Evolutionary conservation across 2,888 invertebrate species (phyloP).

Genomic region (Lepidochrysops patricia): DNA sequence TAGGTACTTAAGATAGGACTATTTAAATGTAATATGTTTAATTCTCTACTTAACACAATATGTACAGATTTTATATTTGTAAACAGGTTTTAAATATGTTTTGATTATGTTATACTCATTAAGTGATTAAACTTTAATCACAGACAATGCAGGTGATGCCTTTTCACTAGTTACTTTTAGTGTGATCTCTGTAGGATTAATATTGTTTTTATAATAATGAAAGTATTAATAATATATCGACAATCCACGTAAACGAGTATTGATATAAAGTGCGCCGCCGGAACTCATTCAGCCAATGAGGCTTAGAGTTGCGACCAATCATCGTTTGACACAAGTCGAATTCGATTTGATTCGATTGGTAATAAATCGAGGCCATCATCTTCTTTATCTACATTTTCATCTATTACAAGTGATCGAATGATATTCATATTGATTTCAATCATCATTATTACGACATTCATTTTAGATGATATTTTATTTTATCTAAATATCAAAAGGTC

Average conservation of each 20-base stretch:
- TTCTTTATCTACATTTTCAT: conserved; percentile 46
- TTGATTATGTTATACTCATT: no score
- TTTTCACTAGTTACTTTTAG: no score
- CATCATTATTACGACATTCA: not conserved
- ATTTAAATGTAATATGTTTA: no score
- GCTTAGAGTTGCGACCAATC: conserved; percentile 66
- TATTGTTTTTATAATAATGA: no score
- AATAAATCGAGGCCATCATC: conserved; percentile 62
- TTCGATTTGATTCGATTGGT: conserved; percentile 64
- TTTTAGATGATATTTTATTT: not conserved
- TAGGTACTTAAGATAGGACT: no score
- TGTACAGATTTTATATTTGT: no score
- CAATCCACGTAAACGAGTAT: conserved; percentile 16
- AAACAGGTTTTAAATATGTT: no score
- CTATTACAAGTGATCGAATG: not conserved
- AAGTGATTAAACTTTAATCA: no score
- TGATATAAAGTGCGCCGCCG: conserved; percentile 46
- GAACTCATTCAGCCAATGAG: conserved; percentile 69
- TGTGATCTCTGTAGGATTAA: no score
- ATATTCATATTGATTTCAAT: conserved; percentile 16
- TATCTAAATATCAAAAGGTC: not conserved
- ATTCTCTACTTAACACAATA: no score
- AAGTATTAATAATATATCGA: not conserved
- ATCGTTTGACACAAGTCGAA: conserved; percentile 69
- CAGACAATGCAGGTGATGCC: no score